Evolutionary conservation across 2,113 vertebrate genomes (phyloP), one percentile per base, ranked within the genome.

Genomic region (Paratilapia polleni): DNA sequence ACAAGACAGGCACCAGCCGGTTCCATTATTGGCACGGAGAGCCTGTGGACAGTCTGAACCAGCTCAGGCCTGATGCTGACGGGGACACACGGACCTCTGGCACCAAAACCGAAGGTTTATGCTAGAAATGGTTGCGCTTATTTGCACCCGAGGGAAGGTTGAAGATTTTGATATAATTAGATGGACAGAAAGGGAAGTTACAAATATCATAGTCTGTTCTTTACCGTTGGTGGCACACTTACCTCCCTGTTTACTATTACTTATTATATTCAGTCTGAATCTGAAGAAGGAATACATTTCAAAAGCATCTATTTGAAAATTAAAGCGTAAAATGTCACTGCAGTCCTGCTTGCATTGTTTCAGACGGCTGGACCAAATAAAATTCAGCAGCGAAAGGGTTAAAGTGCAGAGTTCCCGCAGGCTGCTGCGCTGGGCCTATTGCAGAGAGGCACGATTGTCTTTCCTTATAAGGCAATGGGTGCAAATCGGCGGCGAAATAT

Each of bases 301-400:
- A 47, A 15, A 34, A 54, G 38, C 0, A 31, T 28, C 41, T 9
- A 8, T 36, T 57, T 24, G 0, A 12, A 86, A 77, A 57, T 4
- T 17, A 56, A 61, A 43, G 31, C 17, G 2, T 2, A 5, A 13
- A 36, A 15, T 6, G 28, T 58, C n/a, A 3, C 2, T 5, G 17
- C 26, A n/a, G 22, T 68, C n/a, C 1, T 8, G 1, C 1, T 5
- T 38, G 77, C 73, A 81, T 87, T 83, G 89, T 92, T 91, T 88
- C 34, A 77, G 26, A 9, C 20, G 31, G 13, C 56, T 12, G 59
- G 10, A 82, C 14, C 78, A 78, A 95, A 93, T 95, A 88, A 94
- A 96, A 95, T 96, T 94, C 94, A 93, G 95, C 94, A 93, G 82
- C 5, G 86, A 56, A 84, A 43, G 94, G 93, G 95, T 96, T 96